These are phyloP conservation scores for Hydrocynus forskahlii DNA, from an alignment of 2,797 vertebrate species.

Conservation along the genomic window DNA sequence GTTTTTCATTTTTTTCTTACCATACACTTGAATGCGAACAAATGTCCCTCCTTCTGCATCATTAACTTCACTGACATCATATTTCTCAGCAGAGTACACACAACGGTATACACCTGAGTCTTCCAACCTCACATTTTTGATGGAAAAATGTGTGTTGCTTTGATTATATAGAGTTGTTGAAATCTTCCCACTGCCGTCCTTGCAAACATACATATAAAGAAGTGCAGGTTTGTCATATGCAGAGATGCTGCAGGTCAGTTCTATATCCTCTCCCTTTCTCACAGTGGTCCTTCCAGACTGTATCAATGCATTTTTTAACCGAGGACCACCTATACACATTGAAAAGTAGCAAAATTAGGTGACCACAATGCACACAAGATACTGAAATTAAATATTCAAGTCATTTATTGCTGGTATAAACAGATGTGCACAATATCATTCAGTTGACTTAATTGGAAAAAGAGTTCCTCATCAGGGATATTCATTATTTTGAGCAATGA, in stretches of 20 bases:
- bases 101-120: background rate
- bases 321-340: background rate
- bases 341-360: too few relatives aligned
- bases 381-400: too few relatives aligned
- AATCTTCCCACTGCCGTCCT: background rate
- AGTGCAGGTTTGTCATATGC: background rate
- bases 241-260: constrained; percentile 2
- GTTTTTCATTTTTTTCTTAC: background rate
- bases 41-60: background rate
- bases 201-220: background rate
- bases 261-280: background rate
- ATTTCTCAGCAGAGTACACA: background rate
- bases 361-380: too few relatives aligned
- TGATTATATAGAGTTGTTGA: background rate
- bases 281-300: background rate
- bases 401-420: too few relatives aligned
- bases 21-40: background rate
- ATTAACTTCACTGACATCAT: background rate
- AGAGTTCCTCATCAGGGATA: too few relatives aligned
- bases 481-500: too few relatives aligned
- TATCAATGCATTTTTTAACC: background rate
- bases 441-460: too few relatives aligned
- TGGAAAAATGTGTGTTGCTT: background rate
- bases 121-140: background rate
- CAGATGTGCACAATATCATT: too few relatives aligned